Evolutionary conservation across 2,888 invertebrate genomes (phyloP), one percentile per base, ranked within the genome.

Genomic region (Tortrix viridana): DNA sequence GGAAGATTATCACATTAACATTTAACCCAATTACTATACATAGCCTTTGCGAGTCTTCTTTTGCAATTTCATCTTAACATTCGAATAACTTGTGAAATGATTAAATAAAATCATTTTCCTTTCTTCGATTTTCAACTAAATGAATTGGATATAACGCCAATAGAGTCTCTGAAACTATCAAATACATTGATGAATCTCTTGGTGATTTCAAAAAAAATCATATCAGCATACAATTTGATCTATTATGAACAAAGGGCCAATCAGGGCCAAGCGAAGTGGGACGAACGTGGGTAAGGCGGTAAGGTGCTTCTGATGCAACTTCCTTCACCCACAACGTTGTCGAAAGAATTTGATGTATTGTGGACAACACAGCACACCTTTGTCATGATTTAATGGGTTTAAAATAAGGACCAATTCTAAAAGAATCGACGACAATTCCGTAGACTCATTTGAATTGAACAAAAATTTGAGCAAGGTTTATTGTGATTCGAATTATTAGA

Each of bases 261-360:
- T 79, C 74, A 73, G 71, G 68, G 71, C 72, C 76, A 68, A 53
- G 49, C 46, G 67, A 76, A 73, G 75, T 83, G 74, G 82, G 75
- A 74, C 79, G 75, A 69, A 77, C 81, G 86, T 86, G 82, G 85
- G 84, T 75, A 67, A 72, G 62, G 60, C 70, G 69, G 74, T 72
- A 76, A 81, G 82, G 77, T 79, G 79, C 74, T 77, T 75, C 74
- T 88, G 86, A 82, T 82, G 88, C 87, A 88, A 88, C 85, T 81
- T 88, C 87, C 87, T 85, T 73, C 68, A 77, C 85, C 84, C 82
- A 86, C 85, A 69, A 57, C 9, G 47, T 68, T 75, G 71, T 74
- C 73, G 70, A 80, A 81, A 77, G 77, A 77, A 75, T 71, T 75
- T 75, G 74, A 70, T 73, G 71, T 68, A 73, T 71, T 70, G 71